Evolutionary conservation across 2,888 invertebrate genomes (phyloP).

Genomic region (Blera fallax): DNA sequence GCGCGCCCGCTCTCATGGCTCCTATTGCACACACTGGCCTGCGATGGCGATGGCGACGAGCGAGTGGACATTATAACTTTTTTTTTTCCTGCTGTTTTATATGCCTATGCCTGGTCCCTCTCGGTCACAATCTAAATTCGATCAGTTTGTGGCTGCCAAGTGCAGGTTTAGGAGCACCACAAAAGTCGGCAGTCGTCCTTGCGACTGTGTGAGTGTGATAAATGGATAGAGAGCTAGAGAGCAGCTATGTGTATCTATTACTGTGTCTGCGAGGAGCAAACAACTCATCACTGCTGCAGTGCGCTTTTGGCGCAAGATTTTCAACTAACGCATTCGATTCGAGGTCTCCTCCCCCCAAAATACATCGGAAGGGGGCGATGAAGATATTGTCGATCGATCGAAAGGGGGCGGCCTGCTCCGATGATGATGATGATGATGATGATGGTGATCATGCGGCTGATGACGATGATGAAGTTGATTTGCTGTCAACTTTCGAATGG

Average conservation of each 20-base stretch:
- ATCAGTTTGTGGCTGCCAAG: conserved; percentile 71
- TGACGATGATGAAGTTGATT: conserved; percentile 71
- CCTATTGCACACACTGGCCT: conserved; percentile 46
- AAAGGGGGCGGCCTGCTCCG: conserved; percentile 11
- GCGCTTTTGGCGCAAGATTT: conserved; percentile 61
- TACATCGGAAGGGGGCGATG: conserved; percentile 19
- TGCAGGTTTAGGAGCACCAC: conserved; percentile 31
- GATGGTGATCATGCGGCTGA: conserved; percentile 51
- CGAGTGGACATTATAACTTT: conserved; percentile 66
- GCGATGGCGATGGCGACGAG: conserved; percentile 53
- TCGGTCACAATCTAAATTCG: conserved; percentile 68
- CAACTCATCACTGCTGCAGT: conserved; percentile 49
- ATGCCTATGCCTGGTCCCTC: conserved; percentile 7
- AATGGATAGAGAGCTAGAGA: conserved; percentile 50
- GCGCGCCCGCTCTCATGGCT: conserved; percentile 63
- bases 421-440: conserved; percentile 49
- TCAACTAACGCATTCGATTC: conserved; percentile 61
- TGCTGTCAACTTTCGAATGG: conserved; percentile 72
- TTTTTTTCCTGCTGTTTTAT: background rate
- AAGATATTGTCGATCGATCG: conserved; percentile 49
- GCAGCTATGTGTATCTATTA: conserved; percentile 63
- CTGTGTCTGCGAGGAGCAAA: conserved; percentile 44
- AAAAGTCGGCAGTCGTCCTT: conserved; percentile 46
- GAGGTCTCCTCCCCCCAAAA: conserved; percentile 35
- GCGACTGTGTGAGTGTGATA: conserved; percentile 62